Percentiles rank a stretch among this genome's conserved stretches.
These are phyloP conservation scores for Hydrolagus colliei DNA, from an alignment of 2,797 vertebrate genomes.

Conservation along the genomic window DNA sequence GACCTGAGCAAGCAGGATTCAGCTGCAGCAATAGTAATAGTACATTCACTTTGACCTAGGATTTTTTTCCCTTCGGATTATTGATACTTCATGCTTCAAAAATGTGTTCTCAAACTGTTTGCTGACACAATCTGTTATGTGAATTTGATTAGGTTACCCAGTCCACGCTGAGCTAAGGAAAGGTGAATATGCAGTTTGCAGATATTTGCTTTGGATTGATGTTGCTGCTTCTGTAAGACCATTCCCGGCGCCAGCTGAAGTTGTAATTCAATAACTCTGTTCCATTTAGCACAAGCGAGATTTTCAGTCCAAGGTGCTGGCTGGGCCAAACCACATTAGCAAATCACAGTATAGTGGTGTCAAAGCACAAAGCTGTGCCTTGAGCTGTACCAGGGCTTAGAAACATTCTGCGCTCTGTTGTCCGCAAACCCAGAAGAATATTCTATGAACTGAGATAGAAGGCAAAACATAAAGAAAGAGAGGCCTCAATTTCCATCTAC, in stretches of 20 bases:
- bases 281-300: background rate
- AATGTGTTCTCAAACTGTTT: conserved; percentile 1
- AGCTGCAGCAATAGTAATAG: background rate
- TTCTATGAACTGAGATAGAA: background rate
- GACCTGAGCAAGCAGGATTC: background rate
- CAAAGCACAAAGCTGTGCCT: too few relatives aligned
- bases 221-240: conserved; percentile 15
- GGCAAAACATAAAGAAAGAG: background rate
- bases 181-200: conserved; percentile 12
- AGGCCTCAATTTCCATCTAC: too few relatives aligned
- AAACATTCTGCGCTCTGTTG: background rate
- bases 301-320: background rate
- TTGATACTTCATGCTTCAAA: conserved; percentile 7
- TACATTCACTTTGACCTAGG: background rate
- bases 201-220: conserved; percentile 14
- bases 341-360: background rate
- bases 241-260: background rate
- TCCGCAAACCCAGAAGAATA: background rate
- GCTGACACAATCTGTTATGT: background rate
- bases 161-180: background rate
- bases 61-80: background rate
- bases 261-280: conserved; percentile 3
- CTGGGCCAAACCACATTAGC: background rate
- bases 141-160: background rate
- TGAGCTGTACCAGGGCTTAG: background rate